A percentile compares a stretch with the other conserved stretches of the same genome.
phyloP scores from a whole-genome alignment of 2,888 invertebrate species.

The Eledone cirrhosa region DNA sequence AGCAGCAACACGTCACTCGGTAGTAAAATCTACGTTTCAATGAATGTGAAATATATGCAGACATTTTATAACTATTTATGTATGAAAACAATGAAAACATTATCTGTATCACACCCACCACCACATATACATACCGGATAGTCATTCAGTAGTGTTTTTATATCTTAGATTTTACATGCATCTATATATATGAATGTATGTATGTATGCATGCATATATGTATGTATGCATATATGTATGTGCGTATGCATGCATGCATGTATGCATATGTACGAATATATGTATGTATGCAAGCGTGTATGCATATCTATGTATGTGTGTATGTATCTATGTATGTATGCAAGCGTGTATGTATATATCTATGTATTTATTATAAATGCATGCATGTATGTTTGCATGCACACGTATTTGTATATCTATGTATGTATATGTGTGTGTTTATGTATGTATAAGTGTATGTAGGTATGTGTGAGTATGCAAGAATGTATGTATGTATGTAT shows the following conservation, averaged over 20 bases:
- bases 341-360: slow-evolving; percentile 19
- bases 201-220: neutral
- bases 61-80: too few relatives aligned
- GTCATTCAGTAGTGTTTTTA: neutral
- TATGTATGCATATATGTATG: neutral
- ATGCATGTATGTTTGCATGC: neutral
- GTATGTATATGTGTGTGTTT: slow-evolving; percentile 17
- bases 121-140: neutral
- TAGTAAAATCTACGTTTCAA: too few relatives aligned
- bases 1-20: too few relatives aligned
- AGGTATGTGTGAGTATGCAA: neutral
- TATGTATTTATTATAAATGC: neutral
- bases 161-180: neutral
- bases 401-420: neutral
- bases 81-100: too few relatives aligned
- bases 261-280: neutral
- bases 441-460: neutral
- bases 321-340: neutral
- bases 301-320: too few relatives aligned
- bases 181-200: neutral
- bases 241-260: neutral
- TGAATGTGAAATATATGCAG: too few relatives aligned
- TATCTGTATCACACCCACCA: neutral
- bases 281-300: neutral
- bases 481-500: neutral